These are phyloP conservation scores for Trematomus bernacchii DNA, from an alignment of 2,797 vertebrate species.

Conservation along the genomic window DNA sequence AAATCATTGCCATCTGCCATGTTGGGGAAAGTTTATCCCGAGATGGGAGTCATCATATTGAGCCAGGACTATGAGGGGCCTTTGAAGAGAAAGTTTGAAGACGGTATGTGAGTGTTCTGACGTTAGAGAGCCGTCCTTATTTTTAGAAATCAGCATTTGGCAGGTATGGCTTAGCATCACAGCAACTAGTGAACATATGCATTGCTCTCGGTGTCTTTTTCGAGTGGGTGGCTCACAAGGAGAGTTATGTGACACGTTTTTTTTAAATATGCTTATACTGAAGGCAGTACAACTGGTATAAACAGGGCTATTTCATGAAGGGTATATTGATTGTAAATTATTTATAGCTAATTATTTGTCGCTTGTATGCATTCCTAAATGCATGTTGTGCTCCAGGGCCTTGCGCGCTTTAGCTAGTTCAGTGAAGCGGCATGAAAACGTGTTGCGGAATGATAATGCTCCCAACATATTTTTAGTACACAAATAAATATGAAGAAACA, in stretches of 20 bases:
- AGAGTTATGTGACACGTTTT: constrained; percentile 22
- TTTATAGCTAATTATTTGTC: constrained; percentile 40
- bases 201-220: constrained; percentile 4
- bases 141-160: constrained; percentile 55
- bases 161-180: constrained; percentile 44
- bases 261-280: constrained; percentile 5
- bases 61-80: constrained; percentile 31
- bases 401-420: constrained; percentile 21
- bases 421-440: constrained; percentile 45
- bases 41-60: constrained; percentile 48
- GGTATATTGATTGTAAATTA: constrained; percentile 17
- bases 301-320: constrained; percentile 19
- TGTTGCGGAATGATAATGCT: constrained; percentile 40
- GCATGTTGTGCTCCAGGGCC: constrained; percentile 22
- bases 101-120: background rate
- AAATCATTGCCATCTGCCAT: constrained; percentile 78
- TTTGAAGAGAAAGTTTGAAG: constrained; percentile 52
- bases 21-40: constrained; percentile 44
- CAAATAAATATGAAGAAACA: constrained; percentile 52
- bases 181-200: constrained; percentile 56
- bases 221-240: constrained; percentile 49
- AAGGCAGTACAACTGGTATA: constrained; percentile 24
- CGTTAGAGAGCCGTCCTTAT: constrained; percentile 17
- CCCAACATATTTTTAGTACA: constrained; percentile 36
- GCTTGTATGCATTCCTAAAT: constrained; percentile 32